Conservation (phyloP, 2,113 vertebrate species). For the Boleophthalmus pectinirostris region DNA sequence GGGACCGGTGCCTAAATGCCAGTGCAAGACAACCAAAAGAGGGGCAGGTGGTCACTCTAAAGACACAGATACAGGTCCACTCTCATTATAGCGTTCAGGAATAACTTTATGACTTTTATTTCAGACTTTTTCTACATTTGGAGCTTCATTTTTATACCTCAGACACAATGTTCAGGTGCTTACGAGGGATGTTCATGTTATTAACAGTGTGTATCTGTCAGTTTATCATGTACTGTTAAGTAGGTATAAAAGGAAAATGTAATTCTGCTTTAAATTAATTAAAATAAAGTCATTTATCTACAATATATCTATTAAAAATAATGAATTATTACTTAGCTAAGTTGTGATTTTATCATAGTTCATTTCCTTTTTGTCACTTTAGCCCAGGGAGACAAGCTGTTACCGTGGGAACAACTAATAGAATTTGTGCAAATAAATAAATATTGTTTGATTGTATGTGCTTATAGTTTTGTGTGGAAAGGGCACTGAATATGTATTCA, state of each 20-base stretch:
- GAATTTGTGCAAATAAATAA: background rate
- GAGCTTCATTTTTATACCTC: constrained; percentile 70
- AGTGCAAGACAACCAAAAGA: too few relatives aligned
- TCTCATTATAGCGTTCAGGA: constrained; percentile 4
- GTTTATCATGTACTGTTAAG: constrained; percentile 16
- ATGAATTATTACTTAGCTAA: constrained; percentile 4
- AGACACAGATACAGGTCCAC: constrained; percentile 1
- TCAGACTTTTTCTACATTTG: constrained; percentile 28
- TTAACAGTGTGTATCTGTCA: constrained; percentile 18
- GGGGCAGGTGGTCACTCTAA: background rate
- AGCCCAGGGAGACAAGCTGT: constrained; percentile 1
- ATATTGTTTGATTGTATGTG: constrained; percentile 26
- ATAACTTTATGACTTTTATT: constrained; percentile 8
- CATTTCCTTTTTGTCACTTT: constrained; percentile 10
- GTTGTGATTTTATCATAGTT: constrained; percentile 19
- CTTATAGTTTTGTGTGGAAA: constrained; percentile 21
- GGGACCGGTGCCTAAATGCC: too few relatives aligned
- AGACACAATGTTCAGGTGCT: constrained; percentile 62
- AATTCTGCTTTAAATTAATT: background rate
- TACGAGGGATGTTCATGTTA: constrained; percentile 17
- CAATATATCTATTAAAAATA: constrained; percentile 53
- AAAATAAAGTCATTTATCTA: constrained; percentile 14
- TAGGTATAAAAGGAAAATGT: background rate
- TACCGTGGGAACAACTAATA: background rate
- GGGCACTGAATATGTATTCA: constrained; percentile 12